Evolutionary conservation across 2,888 invertebrate genomes (phyloP).

Genomic region (Oscheius onirici): DNA sequence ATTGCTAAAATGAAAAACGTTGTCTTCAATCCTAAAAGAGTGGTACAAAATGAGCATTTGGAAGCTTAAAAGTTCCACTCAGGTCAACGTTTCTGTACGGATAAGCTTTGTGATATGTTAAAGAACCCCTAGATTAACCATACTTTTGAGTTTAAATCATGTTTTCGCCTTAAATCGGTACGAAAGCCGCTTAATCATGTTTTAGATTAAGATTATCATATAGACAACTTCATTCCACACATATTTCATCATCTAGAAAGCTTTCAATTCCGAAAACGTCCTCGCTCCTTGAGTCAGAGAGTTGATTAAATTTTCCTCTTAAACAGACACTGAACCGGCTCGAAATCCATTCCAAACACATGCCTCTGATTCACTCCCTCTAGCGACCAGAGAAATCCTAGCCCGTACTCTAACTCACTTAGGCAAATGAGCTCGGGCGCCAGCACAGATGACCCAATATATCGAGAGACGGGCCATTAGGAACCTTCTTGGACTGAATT

Average conservation of each 20-base stretch:
- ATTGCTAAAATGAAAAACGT: no score
- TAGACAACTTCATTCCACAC: background rate
- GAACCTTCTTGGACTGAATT: background rate
- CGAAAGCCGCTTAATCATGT: no score
- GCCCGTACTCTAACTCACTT: conserved; percentile 26
- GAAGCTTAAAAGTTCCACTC: no score
- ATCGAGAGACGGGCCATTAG: conserved; percentile 7
- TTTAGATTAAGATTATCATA: no score
- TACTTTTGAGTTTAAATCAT: no score
- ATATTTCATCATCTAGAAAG: background rate
- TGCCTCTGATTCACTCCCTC: background rate
- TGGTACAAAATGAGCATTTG: no score
- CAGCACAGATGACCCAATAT: conserved; percentile 24
- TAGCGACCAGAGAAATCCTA: background rate
- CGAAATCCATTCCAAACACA: background rate
- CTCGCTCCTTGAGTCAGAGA: background rate
- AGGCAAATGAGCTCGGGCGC: conserved; percentile 27
- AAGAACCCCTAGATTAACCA: no score
- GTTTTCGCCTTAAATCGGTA: no score
- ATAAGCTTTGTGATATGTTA: no score
- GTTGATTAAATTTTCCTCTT: background rate
- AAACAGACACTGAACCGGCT: background rate
- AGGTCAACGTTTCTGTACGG: no score
- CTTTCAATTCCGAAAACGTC: background rate
- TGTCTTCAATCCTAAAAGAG: no score